Base-by-base conservation (phyloP, 2,888 invertebrate species). In the Celastrina argiolus region DNA sequence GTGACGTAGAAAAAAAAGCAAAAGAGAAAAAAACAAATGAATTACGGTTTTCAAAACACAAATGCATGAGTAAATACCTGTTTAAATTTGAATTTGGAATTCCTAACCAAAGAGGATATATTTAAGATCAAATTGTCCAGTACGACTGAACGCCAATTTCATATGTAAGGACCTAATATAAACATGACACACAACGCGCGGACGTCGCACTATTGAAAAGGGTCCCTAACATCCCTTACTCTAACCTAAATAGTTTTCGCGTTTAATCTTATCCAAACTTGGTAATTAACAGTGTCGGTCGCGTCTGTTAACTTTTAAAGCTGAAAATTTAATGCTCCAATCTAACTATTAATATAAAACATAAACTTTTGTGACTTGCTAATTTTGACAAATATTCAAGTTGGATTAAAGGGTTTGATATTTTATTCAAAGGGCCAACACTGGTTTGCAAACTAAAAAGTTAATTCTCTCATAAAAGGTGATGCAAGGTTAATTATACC, bases 221-320 rank as follows among this genome's bases (percentile, higher is more conserved):
- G 45, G 18, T 18, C 42, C 16, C 42, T 42, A 16, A 42, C 16
- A 42, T 42, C 45, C 34, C 34, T 59, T 5, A 34, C 34, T 61
- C 22, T 22, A 39, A 61, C 36, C 36, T 61, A 22, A 61, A 61
- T 61, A 61, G 61, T 61, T 61, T 39, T 61, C 39, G 36, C 4
- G 18, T 61, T 61, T 61, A 61, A 39, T 61, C 61, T 61, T 39
- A 39, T 22, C 10, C 14, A 59, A 61, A 61, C 61, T 61, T 61
- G 22, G 14, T 61, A 61, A 61, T 61, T 61, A 61, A 61, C 39
- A 61, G 14, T 39, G 61, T 36, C 61, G 39, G 61, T 61, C 18
- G 22, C 61, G 39, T 61, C 39, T 61, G 39, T 2, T 36, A 61
- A 61, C 22, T 61, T 39, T 39, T 22, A 39, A 39, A 59, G 59